Base-by-base conservation (phyloP, 2,888 invertebrate species). In the Theretra japonica region DNA sequence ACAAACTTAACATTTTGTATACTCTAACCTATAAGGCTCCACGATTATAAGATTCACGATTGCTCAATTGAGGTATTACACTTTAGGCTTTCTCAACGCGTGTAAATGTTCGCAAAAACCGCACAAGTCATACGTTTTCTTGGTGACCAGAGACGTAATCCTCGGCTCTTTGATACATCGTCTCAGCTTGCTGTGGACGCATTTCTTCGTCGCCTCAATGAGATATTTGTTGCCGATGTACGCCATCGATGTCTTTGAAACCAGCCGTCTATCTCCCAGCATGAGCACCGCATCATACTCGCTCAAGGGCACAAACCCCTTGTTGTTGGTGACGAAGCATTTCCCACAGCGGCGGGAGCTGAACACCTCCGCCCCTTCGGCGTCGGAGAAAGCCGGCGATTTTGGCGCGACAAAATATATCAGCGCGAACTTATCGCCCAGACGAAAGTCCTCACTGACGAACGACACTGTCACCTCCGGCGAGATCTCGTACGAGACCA, bases 281-380 rank as follows among this genome's bases (percentile, higher is more conserved):
- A 86, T 76, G 0, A 91, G 73, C 0, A 91, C 75, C 0, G 90
- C 91, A 62, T 91, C 90, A 75, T 84, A 91, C 73, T 88, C 87
- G 70, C 80, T 80, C 73, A 86, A 75, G 11, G 90, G 90, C 11
- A 90, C 73, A 70, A 91, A 88, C 0, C 89, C 90, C 69, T 76
- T 84, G 75, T 91, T 90, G 73, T 90, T 90, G 0, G 91, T 90
- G 48, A 91, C 75, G 75, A 88, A 89, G 73, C 91, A 91, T 3
- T 68, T 74, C 0, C 86, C 88, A 75, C 91, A 90, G 15, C 77
- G 76, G 4, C 84, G 73, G 3, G 76, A 73, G 1, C 75, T 72
- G 74, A 90, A 88, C 60, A 88, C 86, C 1, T 82, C 81, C 0
- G 86, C 87, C 1, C 88, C 90, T 0, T 89, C 89, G 0, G 74